Base-by-base conservation (phyloP, 23 tunicate genomes). In the Ascidia mentula region DNA sequence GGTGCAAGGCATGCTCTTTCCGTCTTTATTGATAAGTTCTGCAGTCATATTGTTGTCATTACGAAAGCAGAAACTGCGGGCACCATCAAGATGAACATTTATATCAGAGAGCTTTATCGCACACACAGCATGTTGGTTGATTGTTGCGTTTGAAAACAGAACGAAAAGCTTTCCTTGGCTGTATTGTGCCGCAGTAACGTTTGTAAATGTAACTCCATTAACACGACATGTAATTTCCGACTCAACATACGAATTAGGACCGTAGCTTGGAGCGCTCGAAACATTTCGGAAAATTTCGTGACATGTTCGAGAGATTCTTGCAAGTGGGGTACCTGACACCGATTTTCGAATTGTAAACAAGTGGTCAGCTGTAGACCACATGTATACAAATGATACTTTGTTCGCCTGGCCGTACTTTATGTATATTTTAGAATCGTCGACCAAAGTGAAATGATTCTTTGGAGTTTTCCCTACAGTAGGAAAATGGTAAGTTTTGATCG, bases 121-220 rank as follows among this genome's bases (percentile, higher is more conserved):
- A 42, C 87, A 82, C 18, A 82, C 34, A 9, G 0, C 70, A 6
- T 37, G 36, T 46, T 6, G 46, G 38, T 60, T 6, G 4, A 9
- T 20, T 3, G 65, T 0, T 0, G 36, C 38, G 31, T 69, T 38
- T 59, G 45, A 46, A 38, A 82, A 39, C 69, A 74, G 71, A 32
- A 74, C 42, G 36, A 37, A 75, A 24, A 82, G 33, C 33, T 32
- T 59, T 4, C 78, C 80, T 12, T 53, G 39, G 40, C 38, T 53
- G 69, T 82, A 74, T 36, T 45, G 37, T 1, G 87, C 87, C 32
- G 59, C 32, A 26, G 87, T 82, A 0, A 80, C 87, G 22, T 74
- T 46, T 31, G 72, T 74, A 38, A 31, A 74, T 2, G 28, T 59
- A 6, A 36, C 59, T 0, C 70, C 80, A 31, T 71, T 71, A 31